A percentile compares a stretch with the other conserved stretches of the same genome.
Conservation (phyloP, 2,113 vertebrate genomes). For the Hemiprocne comata region DNA sequence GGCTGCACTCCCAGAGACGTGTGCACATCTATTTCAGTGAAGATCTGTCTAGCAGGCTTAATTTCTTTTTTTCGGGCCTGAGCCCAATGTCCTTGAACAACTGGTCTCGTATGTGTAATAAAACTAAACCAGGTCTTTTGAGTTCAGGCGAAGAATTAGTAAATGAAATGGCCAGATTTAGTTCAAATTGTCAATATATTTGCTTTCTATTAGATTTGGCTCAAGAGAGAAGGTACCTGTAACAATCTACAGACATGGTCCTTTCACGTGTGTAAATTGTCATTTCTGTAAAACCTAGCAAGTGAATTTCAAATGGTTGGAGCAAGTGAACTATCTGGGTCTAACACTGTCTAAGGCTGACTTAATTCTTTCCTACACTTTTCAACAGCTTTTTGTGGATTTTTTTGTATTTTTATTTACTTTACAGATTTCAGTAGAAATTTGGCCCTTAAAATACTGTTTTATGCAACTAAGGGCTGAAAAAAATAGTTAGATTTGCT, state of each 20-base stretch:
- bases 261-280: neutral
- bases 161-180: neutral
- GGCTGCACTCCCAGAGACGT: neutral
- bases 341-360: neutral
- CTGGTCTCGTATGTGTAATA: neutral
- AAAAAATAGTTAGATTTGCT: neutral
- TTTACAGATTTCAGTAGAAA: neutral
- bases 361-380: neutral
- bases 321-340: neutral
- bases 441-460: neutral
- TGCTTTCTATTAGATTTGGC: neutral
- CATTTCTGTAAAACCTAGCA: neutral
- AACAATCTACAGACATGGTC: neutral
- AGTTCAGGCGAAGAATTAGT: neutral
- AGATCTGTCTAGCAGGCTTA: neutral
- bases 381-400: neutral
- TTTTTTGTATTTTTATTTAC: neutral
- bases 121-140: neutral
- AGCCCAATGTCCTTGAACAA: neutral
- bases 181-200: neutral
- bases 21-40: neutral
- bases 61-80: neutral
- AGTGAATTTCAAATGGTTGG: neutral
- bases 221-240: neutral
- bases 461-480: neutral